phyloP scores from a whole-genome alignment of 2,113 vertebrate genomes.

The Thymallus thymallus region DNA sequence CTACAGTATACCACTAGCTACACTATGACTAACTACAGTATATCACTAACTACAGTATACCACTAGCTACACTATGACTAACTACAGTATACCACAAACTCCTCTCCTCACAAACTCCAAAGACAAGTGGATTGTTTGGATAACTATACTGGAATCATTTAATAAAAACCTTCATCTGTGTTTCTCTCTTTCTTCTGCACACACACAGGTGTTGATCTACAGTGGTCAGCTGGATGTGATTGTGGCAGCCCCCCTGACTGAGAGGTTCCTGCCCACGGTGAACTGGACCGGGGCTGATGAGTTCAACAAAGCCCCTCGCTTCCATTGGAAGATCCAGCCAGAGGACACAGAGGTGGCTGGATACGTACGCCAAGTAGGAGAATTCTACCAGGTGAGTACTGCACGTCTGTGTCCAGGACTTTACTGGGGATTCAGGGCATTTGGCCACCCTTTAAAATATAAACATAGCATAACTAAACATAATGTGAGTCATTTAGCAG shows the following conservation, averaged over 20 bases:
- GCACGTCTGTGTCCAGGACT: too few species aligned
- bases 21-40: too few species aligned
- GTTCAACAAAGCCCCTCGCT: conserved; percentile 66
- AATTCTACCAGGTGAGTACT: conserved; percentile 81
- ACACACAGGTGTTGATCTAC: conserved; percentile 80
- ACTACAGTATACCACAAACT: too few species aligned
- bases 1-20: too few species aligned
- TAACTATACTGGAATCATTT: too few species aligned
- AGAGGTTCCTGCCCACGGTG: conserved; percentile 78
- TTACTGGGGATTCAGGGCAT: too few species aligned
- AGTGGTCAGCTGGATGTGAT: conserved; percentile 87
- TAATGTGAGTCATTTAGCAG: too few species aligned
- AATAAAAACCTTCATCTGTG: background rate
- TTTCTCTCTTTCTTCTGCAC: background rate
- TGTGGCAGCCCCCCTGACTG: conserved; percentile 80
- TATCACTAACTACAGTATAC: too few species aligned
- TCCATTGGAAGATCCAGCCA: conserved; percentile 81
- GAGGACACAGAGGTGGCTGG: conserved; percentile 81
- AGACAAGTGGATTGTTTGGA: background rate
- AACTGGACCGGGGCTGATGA: conserved; percentile 75
- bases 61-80: too few species aligned
- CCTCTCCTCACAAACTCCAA: too few species aligned
- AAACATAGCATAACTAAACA: too few species aligned
- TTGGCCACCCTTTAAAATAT: too few species aligned
- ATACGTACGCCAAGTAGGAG: conserved; percentile 77